Conservation (phyloP, 2,113 vertebrate species). For the Merops nubicus region DNA sequence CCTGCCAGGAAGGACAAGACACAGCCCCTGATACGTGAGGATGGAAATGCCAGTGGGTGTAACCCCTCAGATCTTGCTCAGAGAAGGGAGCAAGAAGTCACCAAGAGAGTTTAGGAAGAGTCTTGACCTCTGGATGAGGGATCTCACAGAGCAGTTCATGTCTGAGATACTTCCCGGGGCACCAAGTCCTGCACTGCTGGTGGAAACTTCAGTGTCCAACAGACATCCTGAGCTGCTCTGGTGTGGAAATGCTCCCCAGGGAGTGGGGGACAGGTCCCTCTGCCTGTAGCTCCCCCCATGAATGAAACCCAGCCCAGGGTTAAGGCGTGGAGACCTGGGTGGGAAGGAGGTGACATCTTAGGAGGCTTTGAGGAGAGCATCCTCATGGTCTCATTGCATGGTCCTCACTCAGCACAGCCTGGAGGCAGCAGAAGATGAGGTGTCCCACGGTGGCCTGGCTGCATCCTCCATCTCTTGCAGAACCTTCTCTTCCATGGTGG, state of each 20-base stretch:
- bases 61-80: neutral
- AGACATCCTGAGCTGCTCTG: neutral
- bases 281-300: neutral
- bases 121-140: neutral
- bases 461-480: neutral
- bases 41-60: accelerated
- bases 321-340: neutral
- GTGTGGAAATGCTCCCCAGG: neutral
- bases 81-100: neutral
- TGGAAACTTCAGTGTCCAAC: neutral
- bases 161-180: neutral
- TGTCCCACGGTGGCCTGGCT: neutral
- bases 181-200: neutral
- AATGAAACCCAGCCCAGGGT: neutral
- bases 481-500: neutral
- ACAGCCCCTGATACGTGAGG: neutral
- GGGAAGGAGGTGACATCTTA: neutral
- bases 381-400: neutral
- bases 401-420: neutral
- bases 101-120: neutral
- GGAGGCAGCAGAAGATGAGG: neutral
- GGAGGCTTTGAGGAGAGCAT: neutral
- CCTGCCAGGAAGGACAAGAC: neutral
- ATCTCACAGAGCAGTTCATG: neutral
- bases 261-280: neutral